These are phyloP conservation scores for Eurois occulta DNA, from an alignment of 2,888 invertebrate species.

Conservation along the genomic window DNA sequence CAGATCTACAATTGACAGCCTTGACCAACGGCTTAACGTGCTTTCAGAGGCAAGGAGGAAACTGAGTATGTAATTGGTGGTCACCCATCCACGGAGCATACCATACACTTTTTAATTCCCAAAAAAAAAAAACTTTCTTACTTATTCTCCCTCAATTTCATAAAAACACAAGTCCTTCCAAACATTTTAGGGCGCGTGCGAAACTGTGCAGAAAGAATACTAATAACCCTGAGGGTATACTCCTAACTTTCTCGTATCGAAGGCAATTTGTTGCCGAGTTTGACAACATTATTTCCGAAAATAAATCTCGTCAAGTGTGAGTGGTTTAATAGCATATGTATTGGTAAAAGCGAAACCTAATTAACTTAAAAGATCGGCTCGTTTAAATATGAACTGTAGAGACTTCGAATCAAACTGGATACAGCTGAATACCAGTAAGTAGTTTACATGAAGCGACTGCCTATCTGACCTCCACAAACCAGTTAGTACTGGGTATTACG, in stretches of 20 bases:
- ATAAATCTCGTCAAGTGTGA: constrained; percentile 45
- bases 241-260: constrained; percentile 51
- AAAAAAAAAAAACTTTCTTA: no score
- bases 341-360: neutral
- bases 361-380: neutral
- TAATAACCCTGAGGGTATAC: constrained; percentile 24
- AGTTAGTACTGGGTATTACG: no score
- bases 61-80: neutral
- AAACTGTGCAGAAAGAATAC: constrained; percentile 51
- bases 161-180: constrained; percentile 5
- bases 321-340: neutral
- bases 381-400: neutral
- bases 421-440: neutral
- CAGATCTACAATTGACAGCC: neutral
- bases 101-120: neutral
- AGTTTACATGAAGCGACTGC: neutral
- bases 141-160: neutral
- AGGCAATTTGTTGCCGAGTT: constrained; percentile 51
- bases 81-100: neutral
- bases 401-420: neutral
- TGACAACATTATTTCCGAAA: constrained; percentile 49
- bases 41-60: neutral
- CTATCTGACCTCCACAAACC: neutral
- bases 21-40: neutral
- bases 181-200: neutral